phyloP scores from a whole-genome alignment of 2,797 vertebrate genomes.

The Etheostoma perlongum region DNA sequence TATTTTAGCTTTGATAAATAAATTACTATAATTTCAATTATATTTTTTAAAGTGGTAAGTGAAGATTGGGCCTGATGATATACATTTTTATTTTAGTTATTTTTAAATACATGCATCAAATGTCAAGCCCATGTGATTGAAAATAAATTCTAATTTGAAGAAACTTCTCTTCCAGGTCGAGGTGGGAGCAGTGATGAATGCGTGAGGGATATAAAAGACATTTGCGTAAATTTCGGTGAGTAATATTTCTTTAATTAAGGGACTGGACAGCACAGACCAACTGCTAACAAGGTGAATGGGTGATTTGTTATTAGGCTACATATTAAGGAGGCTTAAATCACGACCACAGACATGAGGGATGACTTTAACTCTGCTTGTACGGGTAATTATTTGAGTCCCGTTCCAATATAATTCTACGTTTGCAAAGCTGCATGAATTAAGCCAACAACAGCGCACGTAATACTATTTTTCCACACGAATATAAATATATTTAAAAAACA shows the following conservation, averaged over 20 bases:
- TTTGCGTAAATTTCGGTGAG: conserved; percentile 83
- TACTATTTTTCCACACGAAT: neutral
- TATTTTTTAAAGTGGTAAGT: neutral
- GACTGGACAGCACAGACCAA: conserved; percentile 51
- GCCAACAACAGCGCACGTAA: neutral
- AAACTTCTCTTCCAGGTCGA: conserved; percentile 78
- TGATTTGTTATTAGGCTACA: conserved; percentile 66
- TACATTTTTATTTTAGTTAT: neutral
- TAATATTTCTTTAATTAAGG: conserved; percentile 73
- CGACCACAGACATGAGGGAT: conserved; percentile 63
- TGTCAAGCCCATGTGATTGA: neutral
- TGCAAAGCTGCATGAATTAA: conserved; percentile 1
- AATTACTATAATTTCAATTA: neutral
- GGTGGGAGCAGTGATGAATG: conserved; percentile 80
- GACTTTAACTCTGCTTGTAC: conserved; percentile 48
- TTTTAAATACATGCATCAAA: neutral
- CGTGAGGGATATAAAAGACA: conserved; percentile 78
- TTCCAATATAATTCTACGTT: conserved; percentile 12
- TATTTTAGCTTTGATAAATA: neutral
- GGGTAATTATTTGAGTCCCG: conserved; percentile 60
- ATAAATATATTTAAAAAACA: neutral
- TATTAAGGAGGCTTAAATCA: conserved; percentile 70
- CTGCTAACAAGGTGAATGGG: conserved; percentile 68
- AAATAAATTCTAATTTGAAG: neutral
- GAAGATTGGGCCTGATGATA: neutral